Conservation (phyloP, 2,888 invertebrate species). For the Meghimatium bilineatum region DNA sequence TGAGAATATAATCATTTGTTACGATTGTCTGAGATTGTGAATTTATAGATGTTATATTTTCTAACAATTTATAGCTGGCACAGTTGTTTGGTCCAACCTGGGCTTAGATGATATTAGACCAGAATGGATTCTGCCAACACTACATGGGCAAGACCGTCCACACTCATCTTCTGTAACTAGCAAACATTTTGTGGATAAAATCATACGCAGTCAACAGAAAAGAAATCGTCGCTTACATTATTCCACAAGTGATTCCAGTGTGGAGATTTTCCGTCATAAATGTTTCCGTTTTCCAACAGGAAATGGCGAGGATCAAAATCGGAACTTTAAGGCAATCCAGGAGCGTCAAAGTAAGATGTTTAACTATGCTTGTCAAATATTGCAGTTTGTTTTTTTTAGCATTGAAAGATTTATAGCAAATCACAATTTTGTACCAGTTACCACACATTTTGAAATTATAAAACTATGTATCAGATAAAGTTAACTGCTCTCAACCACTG, state of each 20-base stretch:
- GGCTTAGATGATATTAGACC: conserved; percentile 57
- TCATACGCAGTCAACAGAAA: conserved; percentile 58
- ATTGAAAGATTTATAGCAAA: too few species aligned
- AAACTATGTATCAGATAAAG: too few species aligned
- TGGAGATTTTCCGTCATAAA: conserved; percentile 51
- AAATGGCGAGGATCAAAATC: conserved; percentile 5
- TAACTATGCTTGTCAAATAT: too few species aligned
- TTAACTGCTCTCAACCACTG: too few species aligned
- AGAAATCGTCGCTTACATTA: conserved; percentile 53
- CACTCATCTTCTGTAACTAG: conserved; percentile 53
- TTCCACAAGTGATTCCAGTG: conserved; percentile 53
- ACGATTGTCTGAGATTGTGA: too few species aligned
- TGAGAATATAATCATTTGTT: too few species aligned
- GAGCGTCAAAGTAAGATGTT: background rate
- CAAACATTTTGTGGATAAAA: conserved; percentile 57
- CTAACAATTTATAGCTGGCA: conserved; percentile 46
- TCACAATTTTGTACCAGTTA: too few species aligned
- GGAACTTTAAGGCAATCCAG: conserved; percentile 5
- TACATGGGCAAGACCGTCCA: conserved; percentile 25
- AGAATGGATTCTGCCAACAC: conserved; percentile 56
- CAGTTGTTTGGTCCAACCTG: conserved; percentile 58
- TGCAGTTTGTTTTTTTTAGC: too few species aligned
- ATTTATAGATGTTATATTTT: too few species aligned
- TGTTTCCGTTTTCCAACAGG: conserved; percentile 52
- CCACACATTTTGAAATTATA: too few species aligned